Evolutionary conservation across 2,888 invertebrate species (phyloP), one percentile per base, ranked within the genome.

Genomic region (Lobophora halterata): DNA sequence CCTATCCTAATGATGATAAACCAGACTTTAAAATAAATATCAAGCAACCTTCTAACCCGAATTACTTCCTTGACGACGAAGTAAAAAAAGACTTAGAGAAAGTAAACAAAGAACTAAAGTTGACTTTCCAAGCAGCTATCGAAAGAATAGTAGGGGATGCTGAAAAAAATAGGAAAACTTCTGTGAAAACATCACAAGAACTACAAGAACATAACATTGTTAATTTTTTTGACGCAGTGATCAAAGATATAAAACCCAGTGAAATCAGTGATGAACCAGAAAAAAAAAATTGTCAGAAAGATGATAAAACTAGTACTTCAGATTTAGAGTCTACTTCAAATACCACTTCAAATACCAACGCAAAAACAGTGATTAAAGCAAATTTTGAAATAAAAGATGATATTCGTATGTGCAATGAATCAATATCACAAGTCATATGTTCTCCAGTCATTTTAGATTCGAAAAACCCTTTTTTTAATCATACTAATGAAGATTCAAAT

Each of bases 81-180:
- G 63, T 80, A 7, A 74, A 78, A 29, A 72, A 61, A 17, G 74
- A 83, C 42, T 64, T 85, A 1, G 78, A 74, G 44, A 77, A 73
- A 56, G 79, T 73, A 0, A 80, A 80, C 40, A 74, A 74, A 35
- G 80, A 86, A 52, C 42, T 87, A 5, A 80, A 77, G 52, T 29
- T 61, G 1, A 81, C 76, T 23, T 83, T 87, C 41, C 75, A 75
- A 58, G 76, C 79, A 19, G 87, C 86, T 1, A 65, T 87, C 27
- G 68, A 77, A 12, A 69, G 81, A 58, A 81, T 87, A 16, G 71
- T 61, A 33, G 70, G 71, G 5, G 61, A 58, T 23, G 71, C 65
- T 39, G 66, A 50, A 50, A 35, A 46, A 0, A 65, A 58, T 9
- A 26, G 33, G 26, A 25, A 43, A 12, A 26, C 18, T 13, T 43